Conservation (phyloP, 2,797 vertebrate species). For the Enteromius argenteus region DNA sequence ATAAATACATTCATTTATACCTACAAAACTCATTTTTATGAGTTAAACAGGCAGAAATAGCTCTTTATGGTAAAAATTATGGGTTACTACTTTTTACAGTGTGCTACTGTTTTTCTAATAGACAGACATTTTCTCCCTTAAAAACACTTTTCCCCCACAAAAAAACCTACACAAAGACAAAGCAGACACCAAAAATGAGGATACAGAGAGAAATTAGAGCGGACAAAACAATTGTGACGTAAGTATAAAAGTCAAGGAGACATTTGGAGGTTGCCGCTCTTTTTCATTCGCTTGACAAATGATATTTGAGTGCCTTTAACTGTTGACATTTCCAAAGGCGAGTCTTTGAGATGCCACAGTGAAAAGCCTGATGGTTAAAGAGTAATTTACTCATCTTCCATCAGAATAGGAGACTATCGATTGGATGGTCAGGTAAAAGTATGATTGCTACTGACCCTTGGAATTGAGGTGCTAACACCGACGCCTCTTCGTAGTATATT, state of each 20-base stretch:
- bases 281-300: slow-evolving; percentile 65
- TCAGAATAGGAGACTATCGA: slow-evolving; percentile 55
- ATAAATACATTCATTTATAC: background rate
- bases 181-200: background rate
- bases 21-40: background rate
- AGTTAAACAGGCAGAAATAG: background rate
- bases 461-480: slow-evolving; percentile 69
- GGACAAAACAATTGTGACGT: slow-evolving; percentile 61
- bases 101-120: background rate
- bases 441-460: slow-evolving; percentile 65
- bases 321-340: slow-evolving; percentile 76
- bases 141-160: too few species aligned
- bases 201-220: slow-evolving; percentile 57
- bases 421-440: slow-evolving; percentile 59
- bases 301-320: slow-evolving; percentile 70
- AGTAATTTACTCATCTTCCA: slow-evolving; percentile 66
- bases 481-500: slow-evolving; percentile 38
- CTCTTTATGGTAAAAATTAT: background rate
- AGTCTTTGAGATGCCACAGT: slow-evolving; percentile 65
- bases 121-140: background rate
- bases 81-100: background rate
- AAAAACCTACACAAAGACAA: background rate
- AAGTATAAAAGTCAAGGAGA: slow-evolving; percentile 70
- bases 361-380: slow-evolving; percentile 58
- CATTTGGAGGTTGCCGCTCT: slow-evolving; percentile 69